Evolutionary conservation across 2,888 invertebrate genomes (phyloP).

Genomic region (Melanophora roralis): DNA sequence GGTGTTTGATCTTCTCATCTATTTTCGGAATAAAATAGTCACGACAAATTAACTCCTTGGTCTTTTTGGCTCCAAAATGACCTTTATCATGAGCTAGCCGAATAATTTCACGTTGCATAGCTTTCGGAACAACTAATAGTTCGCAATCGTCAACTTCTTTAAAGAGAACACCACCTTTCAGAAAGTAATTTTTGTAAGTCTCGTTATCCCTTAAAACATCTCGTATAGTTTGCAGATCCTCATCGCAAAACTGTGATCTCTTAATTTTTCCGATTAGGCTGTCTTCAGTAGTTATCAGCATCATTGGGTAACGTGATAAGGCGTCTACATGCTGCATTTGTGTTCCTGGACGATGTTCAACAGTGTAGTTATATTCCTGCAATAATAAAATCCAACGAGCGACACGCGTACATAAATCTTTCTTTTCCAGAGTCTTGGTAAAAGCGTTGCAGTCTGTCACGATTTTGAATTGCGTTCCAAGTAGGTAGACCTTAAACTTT

Average conservation of each 20-base stretch:
- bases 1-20: conserved; percentile 53
- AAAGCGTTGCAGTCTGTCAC: conserved; percentile 59
- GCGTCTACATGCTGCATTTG: conserved; percentile 55
- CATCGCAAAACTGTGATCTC: conserved; percentile 56
- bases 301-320: conserved; percentile 57
- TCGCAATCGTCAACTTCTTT: conserved; percentile 45
- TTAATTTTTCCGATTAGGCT: background rate
- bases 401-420: conserved; percentile 58
- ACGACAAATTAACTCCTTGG: conserved; percentile 43
- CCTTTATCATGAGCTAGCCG: conserved; percentile 49
- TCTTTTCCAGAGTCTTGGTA: conserved; percentile 54
- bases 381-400: conserved; percentile 63
- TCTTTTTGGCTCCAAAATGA: conserved; percentile 47
- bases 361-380: conserved; percentile 63
- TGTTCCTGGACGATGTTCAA: conserved; percentile 61
- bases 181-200: conserved; percentile 50
- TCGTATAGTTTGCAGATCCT: conserved; percentile 51
- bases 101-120: conserved; percentile 48
- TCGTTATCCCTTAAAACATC: conserved; percentile 39
- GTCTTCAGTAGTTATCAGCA: conserved; percentile 25
- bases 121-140: conserved; percentile 35
- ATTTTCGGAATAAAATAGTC: conserved; percentile 59
- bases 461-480: conserved; percentile 53
- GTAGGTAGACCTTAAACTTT: conserved; percentile 64
- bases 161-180: conserved; percentile 41